These are phyloP conservation scores for Cyphomyrus discorhynchus DNA, from an alignment of 2,113 vertebrate species.

Conservation along the genomic window DNA sequence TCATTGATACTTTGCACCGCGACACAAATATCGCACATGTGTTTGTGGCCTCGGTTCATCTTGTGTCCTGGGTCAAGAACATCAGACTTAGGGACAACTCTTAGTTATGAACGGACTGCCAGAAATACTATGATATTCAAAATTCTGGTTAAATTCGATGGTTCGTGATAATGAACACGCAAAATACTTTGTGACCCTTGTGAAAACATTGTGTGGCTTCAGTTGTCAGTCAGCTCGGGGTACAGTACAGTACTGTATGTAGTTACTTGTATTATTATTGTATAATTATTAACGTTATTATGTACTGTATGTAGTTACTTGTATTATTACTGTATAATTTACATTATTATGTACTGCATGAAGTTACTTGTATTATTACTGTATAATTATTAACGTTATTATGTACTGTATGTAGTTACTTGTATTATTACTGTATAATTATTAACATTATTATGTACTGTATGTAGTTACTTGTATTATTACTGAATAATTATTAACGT, in stretches of 20 bases:
- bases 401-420: background rate
- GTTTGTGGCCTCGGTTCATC: background rate
- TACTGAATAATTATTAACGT: too few species aligned
- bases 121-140: background rate
- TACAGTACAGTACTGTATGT: background rate
- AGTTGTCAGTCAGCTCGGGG: background rate
- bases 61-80: background rate
- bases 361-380: too few species aligned
- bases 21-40: background rate
- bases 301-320: background rate
- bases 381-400: too few species aligned
- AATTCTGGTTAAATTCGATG: background rate
- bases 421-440: too few species aligned
- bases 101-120: background rate
- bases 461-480: background rate
- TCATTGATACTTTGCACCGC: background rate
- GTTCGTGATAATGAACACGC: background rate
- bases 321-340: too few species aligned
- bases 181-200: background rate
- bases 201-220: background rate
- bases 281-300: too few species aligned
- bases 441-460: background rate
- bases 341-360: too few species aligned
- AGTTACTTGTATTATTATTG: background rate
- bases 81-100: background rate